Base-by-base conservation (phyloP, 1,140 invertebrate species). In the Sipha flava region DNA sequence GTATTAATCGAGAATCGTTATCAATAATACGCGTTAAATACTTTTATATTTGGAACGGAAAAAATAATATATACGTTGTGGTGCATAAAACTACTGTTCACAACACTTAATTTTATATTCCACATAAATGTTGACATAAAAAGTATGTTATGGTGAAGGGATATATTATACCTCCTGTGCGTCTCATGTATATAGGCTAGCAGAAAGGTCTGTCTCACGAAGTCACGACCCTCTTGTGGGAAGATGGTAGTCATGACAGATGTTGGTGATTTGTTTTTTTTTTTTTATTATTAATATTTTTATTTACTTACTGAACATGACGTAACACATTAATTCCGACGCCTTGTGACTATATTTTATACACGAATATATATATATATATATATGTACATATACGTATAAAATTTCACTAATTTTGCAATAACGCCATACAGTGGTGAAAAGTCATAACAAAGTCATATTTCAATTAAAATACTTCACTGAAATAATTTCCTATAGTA, bases 151-250 rank as follows among this genome's bases (percentile, higher is more conserved):
- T 40, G 72, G 16, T n/a, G 18, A 57, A 57, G 34, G 18, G 29
- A 77, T 77, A 57, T 54, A n/a, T 34, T 45, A 68, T 68, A 43
- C 34, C 37, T 29, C 59, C 29, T 29, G 18, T 10, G 23, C 31
- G 31, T 34, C n/a, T 23, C 21, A 12, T 23, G 21, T 64, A 21
- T n/a, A 29, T 1, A 18, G 21, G 66, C 40, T 40, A 4, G 70
- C 26, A 21, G 47, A 73, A 47, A 73, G 47, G 29, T 49, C 70
- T 73, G 70, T 77, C 72, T 40, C 72, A 77, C 54, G 37, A 40
- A 57, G 49, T 40, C 72, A 77, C 62, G 72, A 57, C 72, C 72
- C 72, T 54, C 52, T 68, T 77, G 72, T 77, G 72, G 49, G 72
- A 57, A 57, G 29, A 77, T 52, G 9, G 59, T 59, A 37, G 72